phyloP scores from a whole-genome alignment of 2,797 vertebrate genomes.

The Nyctalus aviator region DNA sequence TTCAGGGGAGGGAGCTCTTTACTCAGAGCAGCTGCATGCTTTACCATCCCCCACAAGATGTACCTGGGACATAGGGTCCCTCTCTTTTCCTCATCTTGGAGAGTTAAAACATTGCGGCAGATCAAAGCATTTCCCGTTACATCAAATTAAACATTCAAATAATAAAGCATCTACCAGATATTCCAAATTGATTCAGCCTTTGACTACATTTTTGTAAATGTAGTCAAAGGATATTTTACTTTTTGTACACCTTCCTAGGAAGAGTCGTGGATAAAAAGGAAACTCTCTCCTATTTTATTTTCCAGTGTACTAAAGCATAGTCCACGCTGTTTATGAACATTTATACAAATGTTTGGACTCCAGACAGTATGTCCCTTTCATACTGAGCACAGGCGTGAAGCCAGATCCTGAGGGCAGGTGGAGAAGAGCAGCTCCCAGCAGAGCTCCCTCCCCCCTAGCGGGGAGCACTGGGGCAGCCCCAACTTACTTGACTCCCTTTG shows the following conservation, averaged over 20 bases:
- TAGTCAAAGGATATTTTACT: neutral
- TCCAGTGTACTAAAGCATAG: neutral
- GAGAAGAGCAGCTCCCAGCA: neutral
- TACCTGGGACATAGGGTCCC: rapidly evolving
- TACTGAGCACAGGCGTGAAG: neutral
- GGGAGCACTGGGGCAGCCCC: neutral
- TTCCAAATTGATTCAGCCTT: neutral
- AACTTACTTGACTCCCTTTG: conserved; percentile 96
- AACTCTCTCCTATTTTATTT: neutral
- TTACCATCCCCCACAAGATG: neutral
- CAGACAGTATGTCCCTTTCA: neutral
- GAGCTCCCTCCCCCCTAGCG: too few species aligned
- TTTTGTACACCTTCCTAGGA: conserved; percentile 33
- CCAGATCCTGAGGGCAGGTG: neutral
- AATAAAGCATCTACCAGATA: neutral
- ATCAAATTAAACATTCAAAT: neutral
- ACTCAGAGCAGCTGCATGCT: rapidly evolving
- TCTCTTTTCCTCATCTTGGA: neutral
- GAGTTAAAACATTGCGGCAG: neutral
- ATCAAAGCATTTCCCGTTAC: neutral
- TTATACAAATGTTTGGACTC: neutral
- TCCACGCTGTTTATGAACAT: neutral
- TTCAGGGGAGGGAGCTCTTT: neutral
- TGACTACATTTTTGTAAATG: neutral
- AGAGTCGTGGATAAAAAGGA: neutral